Evolutionary conservation across 2,113 vertebrate species (phyloP).

Genomic region (Mus spicilegus): DNA sequence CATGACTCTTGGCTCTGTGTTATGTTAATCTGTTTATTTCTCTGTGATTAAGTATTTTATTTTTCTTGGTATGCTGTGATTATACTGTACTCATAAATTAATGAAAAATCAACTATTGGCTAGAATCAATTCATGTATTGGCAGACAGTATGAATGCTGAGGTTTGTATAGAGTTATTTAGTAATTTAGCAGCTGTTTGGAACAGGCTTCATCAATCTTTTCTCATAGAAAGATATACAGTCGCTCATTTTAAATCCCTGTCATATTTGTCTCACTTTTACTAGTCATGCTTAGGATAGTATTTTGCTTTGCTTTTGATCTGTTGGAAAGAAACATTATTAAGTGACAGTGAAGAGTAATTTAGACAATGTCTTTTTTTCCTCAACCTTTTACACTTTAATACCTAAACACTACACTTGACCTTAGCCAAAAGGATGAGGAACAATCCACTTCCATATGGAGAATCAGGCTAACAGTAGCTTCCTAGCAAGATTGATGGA

Average conservation of each 20-base stretch:
- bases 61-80: constrained; percentile 55
- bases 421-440: not conserved
- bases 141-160: constrained; percentile 20
- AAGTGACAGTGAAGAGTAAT: constrained; percentile 39
- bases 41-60: constrained; percentile 32
- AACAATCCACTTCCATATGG: not conserved
- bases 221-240: not conserved
- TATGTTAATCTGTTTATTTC: constrained; percentile 51
- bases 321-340: not conserved
- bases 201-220: not conserved
- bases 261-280: constrained; percentile 34
- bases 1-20: not conserved
- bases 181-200: constrained; percentile 40
- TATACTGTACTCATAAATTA: not conserved
- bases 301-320: constrained; percentile 51
- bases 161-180: constrained; percentile 40
- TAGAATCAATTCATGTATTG: not conserved
- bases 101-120: constrained; percentile 13
- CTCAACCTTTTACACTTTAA: not conserved
- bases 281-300: not conserved
- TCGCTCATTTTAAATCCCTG: constrained; percentile 55
- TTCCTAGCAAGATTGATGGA: constrained; percentile 42
- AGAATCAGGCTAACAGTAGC: not conserved
- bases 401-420: not conserved
- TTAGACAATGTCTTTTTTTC: constrained; percentile 34